Conservation (phyloP, 37 sponge, comb jelly and placozoan species). For the Halisarca cf. caerulea region DNA sequence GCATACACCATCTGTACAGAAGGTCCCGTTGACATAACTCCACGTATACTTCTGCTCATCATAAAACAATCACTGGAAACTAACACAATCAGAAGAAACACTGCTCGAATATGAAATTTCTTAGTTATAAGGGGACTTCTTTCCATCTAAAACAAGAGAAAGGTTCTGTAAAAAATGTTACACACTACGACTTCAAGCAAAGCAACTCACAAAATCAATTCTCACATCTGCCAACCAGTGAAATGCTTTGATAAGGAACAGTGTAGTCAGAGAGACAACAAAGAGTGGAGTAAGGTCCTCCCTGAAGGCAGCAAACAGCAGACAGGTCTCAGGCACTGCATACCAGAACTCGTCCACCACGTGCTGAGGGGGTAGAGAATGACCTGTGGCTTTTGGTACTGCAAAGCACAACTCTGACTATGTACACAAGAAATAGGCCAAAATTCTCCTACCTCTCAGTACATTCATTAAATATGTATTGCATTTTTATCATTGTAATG, state of each 20-base stretch:
- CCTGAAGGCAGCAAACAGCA: conserved; percentile 93
- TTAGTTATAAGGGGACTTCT: conserved; percentile 87
- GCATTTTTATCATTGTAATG: too few relatives aligned
- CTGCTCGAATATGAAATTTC: conserved; percentile 83
- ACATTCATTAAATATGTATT: too few relatives aligned
- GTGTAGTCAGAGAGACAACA: conserved; percentile 75
- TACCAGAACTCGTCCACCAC: conserved; percentile 92
- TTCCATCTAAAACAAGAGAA: conserved; percentile 80
- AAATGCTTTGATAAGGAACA: conserved; percentile 89
- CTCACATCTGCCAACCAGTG: conserved; percentile 92
- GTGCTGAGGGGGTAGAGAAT: conserved; percentile 53
- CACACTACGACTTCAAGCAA: conserved; percentile 28
- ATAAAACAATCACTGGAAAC: conserved; percentile 51
- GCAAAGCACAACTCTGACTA: too few relatives aligned
- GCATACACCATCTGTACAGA: conserved; percentile 96
- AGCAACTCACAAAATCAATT: conserved; percentile 92
- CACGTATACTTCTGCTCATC: conserved; percentile 34
- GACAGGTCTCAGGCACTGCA: conserved; percentile 92
- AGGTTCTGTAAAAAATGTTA: conserved; percentile 13
- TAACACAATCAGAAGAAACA: conserved; percentile 52
- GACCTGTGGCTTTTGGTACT: too few relatives aligned
- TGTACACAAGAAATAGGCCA: too few relatives aligned
- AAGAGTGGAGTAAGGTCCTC: conserved; percentile 84
- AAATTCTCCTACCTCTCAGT: too few relatives aligned
- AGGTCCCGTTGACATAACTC: conserved; percentile 50